Evolutionary conservation across 2,797 vertebrate genomes (phyloP), one percentile per base, ranked within the genome.

Genomic region (Oreortyx pictus): DNA sequence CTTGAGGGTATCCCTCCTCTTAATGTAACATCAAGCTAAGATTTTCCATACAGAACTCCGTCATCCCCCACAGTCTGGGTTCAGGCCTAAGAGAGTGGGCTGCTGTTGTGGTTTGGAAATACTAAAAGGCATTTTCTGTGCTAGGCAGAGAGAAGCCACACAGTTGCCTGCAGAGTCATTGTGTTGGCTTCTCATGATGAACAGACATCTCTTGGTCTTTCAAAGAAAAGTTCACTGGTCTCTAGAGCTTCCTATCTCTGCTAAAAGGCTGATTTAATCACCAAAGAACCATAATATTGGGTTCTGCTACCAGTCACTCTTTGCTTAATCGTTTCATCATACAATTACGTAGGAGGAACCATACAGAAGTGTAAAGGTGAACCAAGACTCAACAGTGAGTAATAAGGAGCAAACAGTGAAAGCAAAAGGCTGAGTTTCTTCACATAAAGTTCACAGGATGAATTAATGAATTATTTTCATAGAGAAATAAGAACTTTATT

Each of bases 401-500:
- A 88, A 88, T 41, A 62, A 64, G 39, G 52, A 90, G 47, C 44
- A 86, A 70, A 67, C 14, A 31, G 29, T 35, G 65, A 77, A 78
- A 94, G 89, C 49, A 83, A 80, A 89, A 82, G 59, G n/a, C 68
- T 77, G 79, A 54, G 66, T 64, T 75, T 70, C 80, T 91, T 57
- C 73, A 50, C 50, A 88, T 49, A 67, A 92, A 94, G 77, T 91
- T 92, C 86, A 29, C 67, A 66, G 44, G 67, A 89, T 88, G 74
- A 92, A 91, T 81, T 90, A 91, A 92, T 93, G 52, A 89, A 61
- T 82, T 31, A 92, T 92, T 94, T 94, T 95, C 74, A 31, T 46
- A 62, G 77, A 91, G 86, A 92, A 88, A 86, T 60, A 83, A 81
- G 86, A 76, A 64, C 65, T 66, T 46, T 66, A 74, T 49, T 95